These are phyloP conservation scores for Listronotus bonariensis DNA, from an alignment of 1,140 invertebrate species.

Conservation along the genomic window DNA sequence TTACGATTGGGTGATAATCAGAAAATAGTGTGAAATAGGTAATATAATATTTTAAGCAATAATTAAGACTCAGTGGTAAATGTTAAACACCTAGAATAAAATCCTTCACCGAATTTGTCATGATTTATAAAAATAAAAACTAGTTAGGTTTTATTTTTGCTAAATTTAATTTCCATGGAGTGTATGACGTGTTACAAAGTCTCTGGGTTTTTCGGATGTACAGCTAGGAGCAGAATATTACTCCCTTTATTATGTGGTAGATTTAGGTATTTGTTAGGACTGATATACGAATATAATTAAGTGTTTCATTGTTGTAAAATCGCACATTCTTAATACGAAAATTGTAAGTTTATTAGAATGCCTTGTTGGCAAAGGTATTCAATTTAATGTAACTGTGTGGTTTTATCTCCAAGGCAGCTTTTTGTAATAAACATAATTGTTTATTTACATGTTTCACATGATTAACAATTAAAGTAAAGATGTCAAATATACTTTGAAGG, in stretches of 20 bases:
- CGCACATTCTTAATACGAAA: constrained; percentile 17
- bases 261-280: constrained; percentile 51
- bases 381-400: no score
- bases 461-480: no score
- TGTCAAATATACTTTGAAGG: no score
- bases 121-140: no score
- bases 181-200: not conserved
- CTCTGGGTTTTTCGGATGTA: constrained; percentile 15
- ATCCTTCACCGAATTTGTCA: not conserved
- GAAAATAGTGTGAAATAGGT: constrained; percentile 1
- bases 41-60: constrained; percentile 8
- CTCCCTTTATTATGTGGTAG: constrained; percentile 24
- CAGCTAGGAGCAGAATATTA: constrained; percentile 15
- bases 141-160: no score
- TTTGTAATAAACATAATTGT: no score
- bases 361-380: no score
- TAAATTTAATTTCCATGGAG: not conserved
- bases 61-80: not conserved
- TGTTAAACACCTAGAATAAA: no score
- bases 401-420: no score
- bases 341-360: constrained; percentile 7
- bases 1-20: constrained; percentile 11
- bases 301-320: constrained; percentile 53
- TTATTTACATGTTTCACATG: no score
- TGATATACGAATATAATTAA: constrained; percentile 48